Percentiles rank a stretch among this genome's conserved stretches.
phyloP scores from a whole-genome alignment of 37 sponge, comb jelly and placozoan species.

The Chondrosia reniformis region DNA sequence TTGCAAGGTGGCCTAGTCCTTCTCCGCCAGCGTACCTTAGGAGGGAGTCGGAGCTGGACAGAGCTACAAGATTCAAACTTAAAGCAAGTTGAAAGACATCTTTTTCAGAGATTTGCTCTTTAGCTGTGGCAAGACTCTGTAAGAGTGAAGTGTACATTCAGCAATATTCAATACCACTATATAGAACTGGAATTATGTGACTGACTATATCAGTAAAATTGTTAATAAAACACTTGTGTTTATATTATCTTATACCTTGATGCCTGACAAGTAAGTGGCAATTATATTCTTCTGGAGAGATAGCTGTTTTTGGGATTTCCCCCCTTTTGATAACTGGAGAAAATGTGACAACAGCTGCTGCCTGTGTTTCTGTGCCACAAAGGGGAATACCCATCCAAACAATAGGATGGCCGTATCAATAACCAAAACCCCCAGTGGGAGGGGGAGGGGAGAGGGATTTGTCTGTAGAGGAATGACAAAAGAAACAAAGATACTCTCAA shows the following conservation, averaged over 20 bases:
- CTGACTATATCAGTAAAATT: too few species aligned
- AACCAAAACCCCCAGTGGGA: constrained; percentile 94
- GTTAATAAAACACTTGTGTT: too few species aligned
- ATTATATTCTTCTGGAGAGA: constrained; percentile 94
- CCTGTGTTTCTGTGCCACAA: constrained; percentile 81
- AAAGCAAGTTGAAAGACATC: background rate
- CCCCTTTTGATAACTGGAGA: constrained; percentile 69
- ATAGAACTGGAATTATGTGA: too few species aligned
- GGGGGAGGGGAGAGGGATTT: constrained; percentile 61
- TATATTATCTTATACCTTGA: constrained; percentile 33
- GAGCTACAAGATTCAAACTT: constrained; percentile 42
- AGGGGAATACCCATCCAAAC: constrained; percentile 94
- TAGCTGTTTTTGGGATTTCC: constrained; percentile 75
- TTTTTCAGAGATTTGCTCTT: constrained; percentile 18
- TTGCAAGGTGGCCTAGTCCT: constrained; percentile 85
- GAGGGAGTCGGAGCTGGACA: constrained; percentile 80
- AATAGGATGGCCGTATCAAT: constrained; percentile 86
- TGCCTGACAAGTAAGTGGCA: constrained; percentile 87
- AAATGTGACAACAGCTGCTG: constrained; percentile 92
- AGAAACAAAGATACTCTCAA: too few species aligned
- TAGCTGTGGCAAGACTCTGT: background rate
- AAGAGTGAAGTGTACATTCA: background rate
- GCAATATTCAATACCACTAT: background rate
- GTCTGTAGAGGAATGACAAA: too few species aligned
- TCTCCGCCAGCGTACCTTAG: constrained; percentile 92